Evolutionary conservation across 2,888 invertebrate species (phyloP), one percentile per base, ranked within the genome.

Genomic region (Hydraecia micacea): DNA sequence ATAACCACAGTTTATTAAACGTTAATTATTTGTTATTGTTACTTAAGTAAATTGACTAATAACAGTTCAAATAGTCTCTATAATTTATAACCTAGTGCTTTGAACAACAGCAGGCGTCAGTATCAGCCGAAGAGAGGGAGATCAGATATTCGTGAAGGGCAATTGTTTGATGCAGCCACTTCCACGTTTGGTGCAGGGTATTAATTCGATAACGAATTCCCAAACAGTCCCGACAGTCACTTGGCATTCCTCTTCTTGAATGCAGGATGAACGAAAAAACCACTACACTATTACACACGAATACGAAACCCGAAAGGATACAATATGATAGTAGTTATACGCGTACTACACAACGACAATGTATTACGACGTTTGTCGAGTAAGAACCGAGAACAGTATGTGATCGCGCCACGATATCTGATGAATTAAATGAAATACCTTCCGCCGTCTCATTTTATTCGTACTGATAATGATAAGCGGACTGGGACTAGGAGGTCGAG

Each of bases 91-190:
- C 89, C 93, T 95, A 96, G 89, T 93, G 93, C 91, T 86, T 91
- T 88, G 90, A 84, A 85, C 90, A 91, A 88, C 93, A 93, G 67
- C 79, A 84, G 90, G 95, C 95, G 90, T 98, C 97, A 96, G 98
- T 97, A 96, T 98, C 98, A 92, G 98, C 98, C 89, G 98, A 97
- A 86, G 98, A 98, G 91, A 98, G 97, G 90, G 98, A 98, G 96
- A 98, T 98, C 92, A 99, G 97, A 93, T 98, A 98, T 92, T 98
- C 98, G 97, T 99, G 99, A 83, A 99, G 97, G 91, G 98, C 98
- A 92, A 98, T 98, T 88, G 99, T 99, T 96, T 98, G 98, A 95
- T 99, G 99, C 95, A 99, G 97, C 99, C 99, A 99, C 98, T 99
- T 99, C 98, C 98, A 99, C 94, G 99, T 99, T 97, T 98, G 98